Evolutionary conservation across 2,797 vertebrate species (phyloP), one percentile per base, ranked within the genome.

Genomic region (Furcifer pardalis): DNA sequence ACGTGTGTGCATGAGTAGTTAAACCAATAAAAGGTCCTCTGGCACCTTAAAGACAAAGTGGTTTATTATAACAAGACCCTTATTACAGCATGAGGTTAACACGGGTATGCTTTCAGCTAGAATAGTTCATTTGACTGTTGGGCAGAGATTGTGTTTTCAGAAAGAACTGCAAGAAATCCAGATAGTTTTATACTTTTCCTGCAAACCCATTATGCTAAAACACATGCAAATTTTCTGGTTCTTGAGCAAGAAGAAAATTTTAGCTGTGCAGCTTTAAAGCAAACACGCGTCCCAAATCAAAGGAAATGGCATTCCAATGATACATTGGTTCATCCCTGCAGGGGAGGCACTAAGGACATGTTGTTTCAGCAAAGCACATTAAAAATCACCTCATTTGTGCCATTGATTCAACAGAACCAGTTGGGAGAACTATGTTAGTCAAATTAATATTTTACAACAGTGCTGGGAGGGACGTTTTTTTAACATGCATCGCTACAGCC

Each of bases 361-460:
- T 84, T 49, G 40, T 86, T 71, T 87, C 2, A 86, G 82, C 25
- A 65, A 88, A 91, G 87, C 15, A 30, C 76, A 84, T 88, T 72
- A 32, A 89, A 79, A 89, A 79, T 83, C 7, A 21, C 30, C 59
- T 86, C 77, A 52, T 87, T 86, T 32, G n/a, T 77, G 59, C 71
- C 90, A 35, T 76, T 89, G 92, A 90, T 86, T 88, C 72, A 77
- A 84, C 86, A 65, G 81, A 91, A 92, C 81, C 74, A 84, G 87
- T 88, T 82, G 65, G 82, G 87, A 88, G 37, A 76, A 82, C 60
- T 30, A 4, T 87, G 74, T 88, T 87, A 89, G 89, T 63, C 87
- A 92, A 94, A 93, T 87, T 88, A 91, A 89, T 92, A 89, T 91
- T 90, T 93, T 81, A 89, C 86, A 76, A 87, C 76, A 6, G 2